Percentiles rank a stretch among this genome's conserved stretches.
These are phyloP conservation scores for Nowickia ferox DNA, from an alignment of 2,888 invertebrate species.

Conservation along the genomic window DNA sequence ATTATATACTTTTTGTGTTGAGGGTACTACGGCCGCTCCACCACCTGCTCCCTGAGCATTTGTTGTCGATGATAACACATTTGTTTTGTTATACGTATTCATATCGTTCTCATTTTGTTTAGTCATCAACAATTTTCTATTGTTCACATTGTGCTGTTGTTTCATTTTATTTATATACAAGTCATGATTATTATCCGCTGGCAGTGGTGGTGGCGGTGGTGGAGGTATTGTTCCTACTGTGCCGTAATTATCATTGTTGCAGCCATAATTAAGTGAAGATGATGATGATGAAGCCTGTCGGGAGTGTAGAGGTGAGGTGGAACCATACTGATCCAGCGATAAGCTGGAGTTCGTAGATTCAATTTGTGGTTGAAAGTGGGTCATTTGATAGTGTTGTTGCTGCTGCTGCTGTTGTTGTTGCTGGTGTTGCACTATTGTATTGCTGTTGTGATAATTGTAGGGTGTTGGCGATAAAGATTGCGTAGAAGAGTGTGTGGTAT, in stretches of 20 bases:
- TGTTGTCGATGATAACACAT: conserved; percentile 58
- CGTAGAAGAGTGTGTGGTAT: conserved; percentile 73
- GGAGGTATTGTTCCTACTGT: conserved; percentile 74
- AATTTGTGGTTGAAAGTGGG: conserved; percentile 48
- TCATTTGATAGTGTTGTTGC: conserved; percentile 66
- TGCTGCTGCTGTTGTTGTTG: conserved; percentile 71
- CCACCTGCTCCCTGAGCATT: conserved; percentile 5
- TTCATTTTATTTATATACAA: conserved; percentile 71
- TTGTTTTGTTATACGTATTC: conserved; percentile 80
- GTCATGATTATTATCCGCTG: conserved; percentile 62
- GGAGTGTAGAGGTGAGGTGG: conserved; percentile 79
- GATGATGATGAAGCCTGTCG: conserved; percentile 80
- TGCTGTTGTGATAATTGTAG: conserved; percentile 53
- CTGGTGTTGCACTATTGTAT: conserved; percentile 33
- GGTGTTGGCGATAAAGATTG: conserved; percentile 77
- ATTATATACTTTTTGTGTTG: conserved; percentile 79
- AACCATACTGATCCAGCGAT: conserved; percentile 77
- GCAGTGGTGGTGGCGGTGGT: conserved; percentile 76
- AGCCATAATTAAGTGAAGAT: conserved; percentile 75
- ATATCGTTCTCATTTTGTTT: conserved; percentile 81
- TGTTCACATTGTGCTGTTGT: conserved; percentile 69
- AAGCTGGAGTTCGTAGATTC: conserved; percentile 72
- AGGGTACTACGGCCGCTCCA: conserved; percentile 43
- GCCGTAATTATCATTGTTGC: conserved; percentile 70
- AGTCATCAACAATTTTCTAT: conserved; percentile 73